A percentile compares a stretch with the other conserved stretches of the same genome.
Evolutionary conservation across 2,888 invertebrate genomes (phyloP).

Genomic region (Dorcus hopei): DNA sequence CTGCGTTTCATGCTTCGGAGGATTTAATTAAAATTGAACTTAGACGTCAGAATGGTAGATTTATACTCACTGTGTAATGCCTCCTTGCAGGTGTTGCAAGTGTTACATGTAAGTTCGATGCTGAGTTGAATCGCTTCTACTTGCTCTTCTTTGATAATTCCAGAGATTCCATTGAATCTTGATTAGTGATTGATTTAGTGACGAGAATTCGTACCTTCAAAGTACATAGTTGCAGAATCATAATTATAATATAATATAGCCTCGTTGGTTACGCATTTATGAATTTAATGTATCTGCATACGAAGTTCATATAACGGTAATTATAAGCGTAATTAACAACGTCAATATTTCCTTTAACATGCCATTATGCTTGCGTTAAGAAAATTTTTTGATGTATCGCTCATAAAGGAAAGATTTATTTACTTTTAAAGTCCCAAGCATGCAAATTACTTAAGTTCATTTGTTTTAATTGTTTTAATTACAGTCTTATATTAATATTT

Average conservation of each 20-base stretch:
- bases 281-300: constrained; percentile 11
- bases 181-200: not conserved
- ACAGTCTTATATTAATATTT: too few species aligned
- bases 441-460: too few species aligned
- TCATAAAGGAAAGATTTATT: too few species aligned
- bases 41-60: constrained; percentile 29
- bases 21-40: constrained; percentile 29
- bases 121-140: too few species aligned
- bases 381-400: too few species aligned
- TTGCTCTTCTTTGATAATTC: not conserved
- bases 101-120: not conserved
- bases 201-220: not conserved
- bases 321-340: constrained; percentile 5
- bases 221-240: not conserved
- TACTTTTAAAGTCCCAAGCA: too few species aligned
- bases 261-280: constrained; percentile 11
- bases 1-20: constrained; percentile 23
- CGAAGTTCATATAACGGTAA: constrained; percentile 10
- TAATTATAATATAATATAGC: not conserved
- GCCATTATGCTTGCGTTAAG: not conserved
- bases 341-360: constrained; percentile 6
- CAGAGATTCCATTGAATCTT: not conserved
- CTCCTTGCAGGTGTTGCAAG: not conserved
- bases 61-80: constrained; percentile 12
- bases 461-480: too few species aligned